Percentiles rank a stretch among this genome's conserved stretches.
Conservation (phyloP, 2,113 vertebrate species). For the Cavia porcellus region DNA sequence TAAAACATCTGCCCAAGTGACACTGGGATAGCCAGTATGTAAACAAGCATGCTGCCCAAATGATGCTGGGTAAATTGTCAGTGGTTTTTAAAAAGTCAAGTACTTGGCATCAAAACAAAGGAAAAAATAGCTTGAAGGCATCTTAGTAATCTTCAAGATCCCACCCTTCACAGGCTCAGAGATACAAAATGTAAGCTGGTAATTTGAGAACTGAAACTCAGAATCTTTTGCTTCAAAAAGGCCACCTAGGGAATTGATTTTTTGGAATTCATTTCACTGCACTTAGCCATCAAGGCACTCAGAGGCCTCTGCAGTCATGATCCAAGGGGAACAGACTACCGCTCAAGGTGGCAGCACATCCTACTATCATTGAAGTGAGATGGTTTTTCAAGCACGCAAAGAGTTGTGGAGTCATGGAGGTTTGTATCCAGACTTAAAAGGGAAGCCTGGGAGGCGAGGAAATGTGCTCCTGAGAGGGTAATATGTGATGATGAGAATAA, state of each 20-base stretch:
- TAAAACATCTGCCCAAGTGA: not conserved
- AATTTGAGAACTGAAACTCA: not conserved
- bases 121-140: not conserved
- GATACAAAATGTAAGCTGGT: not conserved
- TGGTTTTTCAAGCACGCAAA: not conserved
- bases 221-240: not conserved
- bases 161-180: not conserved
- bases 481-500: not conserved
- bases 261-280: not conserved
- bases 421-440: not conserved
- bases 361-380: not conserved
- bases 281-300: not conserved
- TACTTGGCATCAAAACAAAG: not conserved
- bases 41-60: not conserved
- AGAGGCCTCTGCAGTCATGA: not conserved
- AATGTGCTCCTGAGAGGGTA: not conserved
- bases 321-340: not conserved
- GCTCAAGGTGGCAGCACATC: not conserved
- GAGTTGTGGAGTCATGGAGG: not conserved
- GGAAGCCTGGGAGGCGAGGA: not conserved
- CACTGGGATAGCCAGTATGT: not conserved
- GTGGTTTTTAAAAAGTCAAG: not conserved
- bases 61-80: not conserved
- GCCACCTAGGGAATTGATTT: not conserved
- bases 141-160: not conserved